A percentile compares a stretch with the other conserved stretches of the same genome.
phyloP scores from a whole-genome alignment of 2,113 vertebrate genomes.

The Nibea albiflora region DNA sequence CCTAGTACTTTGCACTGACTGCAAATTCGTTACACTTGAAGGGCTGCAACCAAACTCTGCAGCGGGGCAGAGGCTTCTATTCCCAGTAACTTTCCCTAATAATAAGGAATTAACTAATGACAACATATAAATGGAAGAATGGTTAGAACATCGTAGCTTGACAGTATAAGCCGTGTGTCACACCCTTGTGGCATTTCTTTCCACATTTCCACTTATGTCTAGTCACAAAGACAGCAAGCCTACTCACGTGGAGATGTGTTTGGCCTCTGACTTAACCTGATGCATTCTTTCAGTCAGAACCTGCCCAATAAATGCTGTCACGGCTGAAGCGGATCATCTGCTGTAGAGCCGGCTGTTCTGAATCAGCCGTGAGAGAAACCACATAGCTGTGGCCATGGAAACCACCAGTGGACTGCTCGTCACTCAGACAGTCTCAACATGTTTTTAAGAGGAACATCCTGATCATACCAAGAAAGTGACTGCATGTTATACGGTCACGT shows the following conservation, averaged over 20 bases:
- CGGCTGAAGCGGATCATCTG: constrained; percentile 43
- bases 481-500: constrained; percentile 33
- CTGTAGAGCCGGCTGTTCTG: constrained; percentile 57
- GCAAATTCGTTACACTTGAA: not conserved
- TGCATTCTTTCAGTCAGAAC: constrained; percentile 26
- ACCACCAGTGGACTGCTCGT: constrained; percentile 36
- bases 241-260: constrained; percentile 56
- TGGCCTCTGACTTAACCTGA: constrained; percentile 45
- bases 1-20: too few relatives aligned
- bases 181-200: not conserved
- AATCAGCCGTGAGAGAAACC: constrained; percentile 52
- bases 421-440: constrained; percentile 43
- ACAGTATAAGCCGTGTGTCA: not conserved
- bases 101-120: not conserved
- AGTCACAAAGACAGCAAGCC: constrained; percentile 14
- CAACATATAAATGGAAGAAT: constrained; percentile 2
- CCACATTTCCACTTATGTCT: constrained; percentile 24
- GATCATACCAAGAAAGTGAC: constrained; percentile 60
- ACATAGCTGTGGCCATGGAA: constrained; percentile 36
- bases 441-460: constrained; percentile 54
- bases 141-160: not conserved
- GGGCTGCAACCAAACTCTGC: not conserved
- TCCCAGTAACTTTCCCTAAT: not conserved
- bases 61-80: not conserved
- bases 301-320: constrained; percentile 33